A percentile compares a stretch with the other conserved stretches of the same genome.
These are phyloP conservation scores for Dorcus parallelipipedus DNA, from an alignment of 2,888 invertebrate genomes.

Conservation along the genomic window DNA sequence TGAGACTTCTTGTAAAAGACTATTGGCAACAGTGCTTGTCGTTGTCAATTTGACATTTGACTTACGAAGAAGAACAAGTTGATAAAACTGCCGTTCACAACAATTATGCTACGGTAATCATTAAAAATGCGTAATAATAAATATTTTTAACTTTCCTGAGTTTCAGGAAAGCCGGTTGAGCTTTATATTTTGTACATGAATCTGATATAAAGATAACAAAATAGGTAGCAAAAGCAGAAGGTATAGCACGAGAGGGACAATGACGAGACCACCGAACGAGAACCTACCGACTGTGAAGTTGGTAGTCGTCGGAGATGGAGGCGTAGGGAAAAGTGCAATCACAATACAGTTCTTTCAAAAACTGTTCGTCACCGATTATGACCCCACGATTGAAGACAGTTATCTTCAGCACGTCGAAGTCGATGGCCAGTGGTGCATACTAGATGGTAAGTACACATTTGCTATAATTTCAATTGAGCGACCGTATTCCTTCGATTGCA, in stretches of 20 bases:
- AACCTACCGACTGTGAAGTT: constrained; percentile 77
- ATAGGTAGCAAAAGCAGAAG: constrained; percentile 39
- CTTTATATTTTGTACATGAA: constrained; percentile 18
- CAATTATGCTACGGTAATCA: constrained; percentile 15
- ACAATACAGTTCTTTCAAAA: constrained; percentile 97
- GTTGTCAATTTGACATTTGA: too few species aligned
- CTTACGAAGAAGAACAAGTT: too few species aligned
- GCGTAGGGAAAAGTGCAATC: constrained; percentile 92
- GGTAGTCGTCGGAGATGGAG: constrained; percentile 92
- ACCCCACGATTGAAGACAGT: constrained; percentile 94
- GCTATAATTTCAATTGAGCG: not conserved
- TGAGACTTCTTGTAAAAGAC: too few species aligned
- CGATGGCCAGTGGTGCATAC: constrained; percentile 86
- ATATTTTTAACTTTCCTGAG: not conserved
- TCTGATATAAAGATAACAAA: constrained; percentile 25
- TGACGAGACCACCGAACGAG: constrained; percentile 70
- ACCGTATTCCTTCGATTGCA: constrained; percentile 42
- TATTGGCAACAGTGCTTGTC: too few species aligned
- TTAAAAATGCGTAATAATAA: constrained; percentile 2
- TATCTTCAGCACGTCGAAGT: constrained; percentile 93
- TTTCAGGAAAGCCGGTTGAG: constrained; percentile 31
- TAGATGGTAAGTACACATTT: constrained; percentile 67
- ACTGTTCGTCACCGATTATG: constrained; percentile 90
- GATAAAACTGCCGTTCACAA: not conserved
- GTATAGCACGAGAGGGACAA: constrained; percentile 42